Evolutionary conservation across 2,797 vertebrate genomes (phyloP).

Genomic region (Caiman crocodilus): DNA sequence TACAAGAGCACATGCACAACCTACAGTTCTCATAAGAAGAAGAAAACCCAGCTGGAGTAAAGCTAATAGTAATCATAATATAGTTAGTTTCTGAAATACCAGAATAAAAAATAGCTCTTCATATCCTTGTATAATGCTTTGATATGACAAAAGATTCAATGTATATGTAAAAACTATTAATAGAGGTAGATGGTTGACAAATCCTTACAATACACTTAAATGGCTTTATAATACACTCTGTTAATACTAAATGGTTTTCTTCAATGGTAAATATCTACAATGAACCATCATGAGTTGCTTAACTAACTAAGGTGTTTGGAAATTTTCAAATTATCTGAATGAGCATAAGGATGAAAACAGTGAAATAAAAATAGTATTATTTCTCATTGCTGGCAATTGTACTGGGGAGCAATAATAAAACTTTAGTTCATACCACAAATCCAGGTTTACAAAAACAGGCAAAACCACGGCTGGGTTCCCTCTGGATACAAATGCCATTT

Average conservation of each 20-base stretch:
- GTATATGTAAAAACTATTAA: background rate
- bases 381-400: background rate
- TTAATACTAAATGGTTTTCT: background rate
- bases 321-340: background rate
- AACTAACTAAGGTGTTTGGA: background rate
- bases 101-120: background rate
- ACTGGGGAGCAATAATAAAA: background rate
- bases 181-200: background rate
- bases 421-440: conserved; percentile 84
- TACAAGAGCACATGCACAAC: too few relatives aligned
- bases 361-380: background rate
- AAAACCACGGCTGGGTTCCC: conserved; percentile 85
- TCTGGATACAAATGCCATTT: conserved; percentile 88
- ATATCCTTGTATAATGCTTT: background rate
- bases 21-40: too few relatives aligned
- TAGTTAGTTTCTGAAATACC: background rate
- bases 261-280: background rate
- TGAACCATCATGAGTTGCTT: background rate
- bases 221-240: background rate
- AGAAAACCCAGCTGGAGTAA: too few relatives aligned
- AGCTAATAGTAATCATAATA: background rate
- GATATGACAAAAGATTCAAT: background rate
- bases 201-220: background rate
- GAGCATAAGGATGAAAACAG: background rate
- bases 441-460: conserved; percentile 88